Evolutionary conservation across 2,888 invertebrate species (phyloP).

Genomic region (Leptopterna dolabrata): DNA sequence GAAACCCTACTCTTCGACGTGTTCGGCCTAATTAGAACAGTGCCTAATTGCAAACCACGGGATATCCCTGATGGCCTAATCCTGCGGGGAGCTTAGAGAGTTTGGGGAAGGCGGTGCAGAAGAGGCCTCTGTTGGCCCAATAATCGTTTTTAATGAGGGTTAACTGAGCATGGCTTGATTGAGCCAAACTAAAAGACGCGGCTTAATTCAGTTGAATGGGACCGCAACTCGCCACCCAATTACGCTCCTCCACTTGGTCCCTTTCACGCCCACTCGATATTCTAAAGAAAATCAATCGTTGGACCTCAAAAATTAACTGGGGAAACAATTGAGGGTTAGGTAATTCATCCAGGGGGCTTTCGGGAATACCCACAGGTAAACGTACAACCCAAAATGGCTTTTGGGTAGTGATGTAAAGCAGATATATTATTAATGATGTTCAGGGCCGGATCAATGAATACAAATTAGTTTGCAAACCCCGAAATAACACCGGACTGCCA

Average conservation of each 20-base stretch:
- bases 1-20: background rate
- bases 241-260: background rate
- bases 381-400: no score
- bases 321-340: no score
- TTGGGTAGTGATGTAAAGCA: no score
- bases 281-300: background rate
- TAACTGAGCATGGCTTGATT: background rate
- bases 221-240: background rate
- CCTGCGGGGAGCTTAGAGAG: background rate
- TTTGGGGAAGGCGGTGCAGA: background rate
- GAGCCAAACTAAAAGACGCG: background rate
- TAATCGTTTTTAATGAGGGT: conserved; percentile 7
- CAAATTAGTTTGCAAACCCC: no score
- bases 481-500: no score
- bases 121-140: background rate
- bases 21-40: background rate
- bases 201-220: background rate
- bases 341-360: no score
- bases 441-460: no score
- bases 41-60: background rate
- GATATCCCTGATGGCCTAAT: background rate
- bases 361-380: no score
- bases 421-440: no score
- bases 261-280: background rate
- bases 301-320: background rate